These are phyloP conservation scores for Bubo blakistoni DNA, from an alignment of 2,113 vertebrate species.

Conservation along the genomic window DNA sequence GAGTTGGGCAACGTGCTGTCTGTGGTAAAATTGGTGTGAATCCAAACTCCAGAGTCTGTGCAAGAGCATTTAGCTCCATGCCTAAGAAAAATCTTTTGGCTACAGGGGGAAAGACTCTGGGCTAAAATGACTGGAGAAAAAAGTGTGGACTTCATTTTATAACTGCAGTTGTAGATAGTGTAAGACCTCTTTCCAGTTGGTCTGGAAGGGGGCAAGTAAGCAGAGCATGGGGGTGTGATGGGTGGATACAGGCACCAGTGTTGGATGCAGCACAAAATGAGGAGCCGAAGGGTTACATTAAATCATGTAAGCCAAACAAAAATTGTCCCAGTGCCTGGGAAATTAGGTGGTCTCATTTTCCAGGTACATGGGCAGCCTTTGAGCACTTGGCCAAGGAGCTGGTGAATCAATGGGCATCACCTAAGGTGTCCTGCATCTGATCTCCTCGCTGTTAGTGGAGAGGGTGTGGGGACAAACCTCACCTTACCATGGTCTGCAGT, in stretches of 20 bases:
- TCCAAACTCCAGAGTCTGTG: background rate
- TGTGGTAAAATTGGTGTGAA: background rate
- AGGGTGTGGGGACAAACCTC: background rate
- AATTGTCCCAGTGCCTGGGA: background rate
- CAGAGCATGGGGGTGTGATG: background rate
- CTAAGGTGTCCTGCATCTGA: background rate
- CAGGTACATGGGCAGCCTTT: background rate
- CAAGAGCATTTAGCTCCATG: background rate
- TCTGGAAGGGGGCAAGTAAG: background rate
- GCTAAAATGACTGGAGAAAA: background rate
- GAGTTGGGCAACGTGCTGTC: background rate
- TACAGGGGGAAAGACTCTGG: background rate
- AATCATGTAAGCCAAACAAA: background rate
- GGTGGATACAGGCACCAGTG: fast-evolving
- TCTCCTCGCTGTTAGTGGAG: background rate
- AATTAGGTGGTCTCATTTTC: background rate
- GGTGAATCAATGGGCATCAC: background rate
- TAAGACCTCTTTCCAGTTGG: background rate
- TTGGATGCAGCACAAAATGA: background rate
- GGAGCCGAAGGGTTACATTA: background rate
- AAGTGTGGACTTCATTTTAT: background rate
- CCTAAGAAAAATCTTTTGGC: background rate
- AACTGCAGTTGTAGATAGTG: background rate
- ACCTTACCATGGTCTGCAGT: background rate
- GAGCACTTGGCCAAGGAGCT: background rate